Base-by-base conservation (phyloP, 2,888 invertebrate genomes). In the Brassicogethes aeneus region DNA sequence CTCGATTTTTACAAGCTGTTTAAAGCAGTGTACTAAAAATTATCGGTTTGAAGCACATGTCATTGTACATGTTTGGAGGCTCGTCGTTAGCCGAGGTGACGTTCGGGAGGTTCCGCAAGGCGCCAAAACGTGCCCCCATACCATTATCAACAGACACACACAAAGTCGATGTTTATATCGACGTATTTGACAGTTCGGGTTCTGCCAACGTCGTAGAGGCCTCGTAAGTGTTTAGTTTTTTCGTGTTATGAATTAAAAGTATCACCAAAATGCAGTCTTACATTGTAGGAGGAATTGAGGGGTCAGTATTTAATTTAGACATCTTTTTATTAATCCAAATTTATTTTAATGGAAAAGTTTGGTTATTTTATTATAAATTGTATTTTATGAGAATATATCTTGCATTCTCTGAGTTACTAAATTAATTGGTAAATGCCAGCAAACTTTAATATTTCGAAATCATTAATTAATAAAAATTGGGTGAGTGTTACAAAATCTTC, bases 281-380 rank as follows among this genome's bases (percentile, higher is more conserved):
- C 36, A 16, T 43, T n/a, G 36, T 40, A 17, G 43, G 43, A 23
- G 43, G 43, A 36, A 43, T 43, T 17, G 43, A 43, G 16, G 43
- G 43, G 43, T 43, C 39, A 39, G 34, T 43, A 40, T 40, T 23
- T 12, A 32, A 32, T 12, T 32, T 32, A 10, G 3, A n/a, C n/a
- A n/a, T 32, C 12, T 10, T 34, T 34, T 3, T 14, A 34, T 14
- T 34, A 7, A 5, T 23, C 10, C 23, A 5, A 23, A 10, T 23
- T 23, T 23, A 7, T 23, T 5, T n/a, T n/a, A n/a, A n/a, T n/a
- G n/a, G n/a, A n/a, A n/a, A n/a, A n/a, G n/a, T n/a, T n/a, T n/a
- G n/a, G n/a, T n/a, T n/a, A n/a, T n/a, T 23, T 23, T 23, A 23
- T 23, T 7, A 7, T 7, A 5, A 23, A 7, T 23, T 23, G 10